Conservation (phyloP, 2,888 invertebrate species). For the Eupithecia subfuscata region DNA sequence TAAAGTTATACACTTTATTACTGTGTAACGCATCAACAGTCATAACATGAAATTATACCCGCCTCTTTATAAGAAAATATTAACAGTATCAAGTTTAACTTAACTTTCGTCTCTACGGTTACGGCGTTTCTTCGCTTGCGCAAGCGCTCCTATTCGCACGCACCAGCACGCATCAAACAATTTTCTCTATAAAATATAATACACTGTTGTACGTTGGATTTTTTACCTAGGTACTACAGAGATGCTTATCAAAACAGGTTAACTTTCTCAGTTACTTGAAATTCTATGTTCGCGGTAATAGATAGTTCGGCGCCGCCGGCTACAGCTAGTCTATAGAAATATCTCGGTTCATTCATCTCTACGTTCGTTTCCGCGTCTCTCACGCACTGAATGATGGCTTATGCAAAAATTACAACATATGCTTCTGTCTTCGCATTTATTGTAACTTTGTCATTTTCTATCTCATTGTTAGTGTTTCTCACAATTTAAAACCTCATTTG, state of each 20-base stretch:
- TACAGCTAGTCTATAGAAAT: conserved; percentile 12
- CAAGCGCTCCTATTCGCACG: conserved; percentile 77
- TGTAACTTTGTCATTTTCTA: conserved; percentile 50
- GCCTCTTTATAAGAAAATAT: conserved; percentile 3
- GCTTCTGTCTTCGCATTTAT: conserved; percentile 38
- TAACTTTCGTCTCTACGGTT: conserved; percentile 48
- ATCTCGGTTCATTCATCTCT: conserved; percentile 45
- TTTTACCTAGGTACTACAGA: conserved; percentile 22
- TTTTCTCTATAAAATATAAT: conserved; percentile 6
- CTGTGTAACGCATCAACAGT: background rate
- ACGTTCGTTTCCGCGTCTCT: conserved; percentile 54
- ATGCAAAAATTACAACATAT: conserved; percentile 70
- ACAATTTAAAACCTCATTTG: conserved; percentile 43
- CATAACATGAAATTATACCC: conserved; percentile 5
- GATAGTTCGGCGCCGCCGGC: conserved; percentile 13
- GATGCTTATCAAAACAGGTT: conserved; percentile 28
- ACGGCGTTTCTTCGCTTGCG: conserved; percentile 62
- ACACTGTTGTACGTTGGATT: background rate
- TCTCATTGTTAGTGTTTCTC: conserved; percentile 60
- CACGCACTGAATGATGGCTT: conserved; percentile 53
- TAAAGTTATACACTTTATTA: background rate
- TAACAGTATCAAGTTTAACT: conserved; percentile 28
- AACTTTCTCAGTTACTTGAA: conserved; percentile 16
- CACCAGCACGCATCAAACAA: conserved; percentile 45
- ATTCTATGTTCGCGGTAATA: conserved; percentile 14